phyloP scores from a whole-genome alignment of 1,140 invertebrate genomes.

The Gonatopus flavifemur region DNA sequence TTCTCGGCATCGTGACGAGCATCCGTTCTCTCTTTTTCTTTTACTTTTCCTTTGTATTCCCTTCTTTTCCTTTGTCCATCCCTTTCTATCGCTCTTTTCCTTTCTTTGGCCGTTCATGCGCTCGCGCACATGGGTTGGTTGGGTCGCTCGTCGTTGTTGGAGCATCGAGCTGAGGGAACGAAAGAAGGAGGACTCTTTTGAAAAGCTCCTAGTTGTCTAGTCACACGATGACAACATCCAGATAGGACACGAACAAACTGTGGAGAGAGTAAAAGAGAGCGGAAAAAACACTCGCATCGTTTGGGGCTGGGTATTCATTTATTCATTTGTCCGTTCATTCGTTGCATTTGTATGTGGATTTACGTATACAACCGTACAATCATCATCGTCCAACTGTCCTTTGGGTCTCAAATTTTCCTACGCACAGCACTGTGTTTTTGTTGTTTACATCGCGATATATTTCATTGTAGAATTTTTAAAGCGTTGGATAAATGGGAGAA shows the following conservation, averaged over 20 bases:
- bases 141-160: neutral
- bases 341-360: no score
- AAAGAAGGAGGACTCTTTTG: conserved; percentile 29
- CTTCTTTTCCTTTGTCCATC: neutral
- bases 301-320: conserved; percentile 32
- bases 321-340: no score
- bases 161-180: no score
- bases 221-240: conserved; percentile 14
- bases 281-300: no score
- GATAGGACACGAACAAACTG: conserved; percentile 32
- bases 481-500: no score
- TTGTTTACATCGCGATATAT: no score
- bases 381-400: no score
- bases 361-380: no score
- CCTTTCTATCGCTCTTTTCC: neutral
- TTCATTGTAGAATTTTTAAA: no score
- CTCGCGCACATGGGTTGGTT: neutral
- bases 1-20: conserved; percentile 21
- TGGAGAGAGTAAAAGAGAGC: no score
- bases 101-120: neutral
- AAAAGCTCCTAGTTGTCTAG: conserved; percentile 30
- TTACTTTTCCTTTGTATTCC: neutral
- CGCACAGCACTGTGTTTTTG: no score
- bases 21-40: conserved; percentile 26
- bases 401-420: no score